Evolutionary conservation across 30 jellyfish, hydroid and myxozoan genomes (phyloP).

Genomic region (Catostylus mosaicus): DNA sequence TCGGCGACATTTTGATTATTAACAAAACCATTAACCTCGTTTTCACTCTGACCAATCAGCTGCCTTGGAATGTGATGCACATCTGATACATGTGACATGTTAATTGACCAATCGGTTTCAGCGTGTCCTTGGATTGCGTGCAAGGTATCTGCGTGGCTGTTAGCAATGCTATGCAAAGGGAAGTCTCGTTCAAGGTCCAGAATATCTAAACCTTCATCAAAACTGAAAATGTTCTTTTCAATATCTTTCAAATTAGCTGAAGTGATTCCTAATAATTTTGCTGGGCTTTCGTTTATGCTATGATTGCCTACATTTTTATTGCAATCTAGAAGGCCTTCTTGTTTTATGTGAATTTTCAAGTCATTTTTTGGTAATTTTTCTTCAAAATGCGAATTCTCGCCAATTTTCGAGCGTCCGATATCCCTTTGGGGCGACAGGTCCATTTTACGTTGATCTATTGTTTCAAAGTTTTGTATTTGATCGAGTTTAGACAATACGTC

Average conservation of each 20-base stretch:
- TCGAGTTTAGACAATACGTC: constrained; percentile 63
- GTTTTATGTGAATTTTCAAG: constrained; percentile 18
- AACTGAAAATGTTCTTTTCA: constrained; percentile 58
- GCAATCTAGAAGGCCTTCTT: constrained; percentile 32
- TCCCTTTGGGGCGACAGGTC: constrained; percentile 40
- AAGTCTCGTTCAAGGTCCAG: constrained; percentile 52
- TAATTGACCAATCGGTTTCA: constrained; percentile 54
- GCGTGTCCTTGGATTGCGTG: constrained; percentile 1
- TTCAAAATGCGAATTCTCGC: neutral
- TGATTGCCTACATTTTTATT: neutral
- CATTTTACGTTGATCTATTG: constrained; percentile 1
- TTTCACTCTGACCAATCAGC: constrained; percentile 24
- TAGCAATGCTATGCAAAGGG: constrained; percentile 27
- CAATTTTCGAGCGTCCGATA: neutral
- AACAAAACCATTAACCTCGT: constrained; percentile 26
- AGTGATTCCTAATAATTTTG: constrained; percentile 39
- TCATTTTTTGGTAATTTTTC: constrained; percentile 15
- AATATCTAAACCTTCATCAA: constrained; percentile 67
- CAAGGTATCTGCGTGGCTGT: constrained; percentile 27
- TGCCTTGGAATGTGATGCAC: constrained; percentile 18
- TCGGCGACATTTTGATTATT: constrained; percentile 9
- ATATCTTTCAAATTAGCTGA: constrained; percentile 65
- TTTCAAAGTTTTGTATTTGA: constrained; percentile 20
- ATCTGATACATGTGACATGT: constrained; percentile 46
- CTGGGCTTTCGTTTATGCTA: constrained; percentile 29